Evolutionary conservation across 2,113 vertebrate species (phyloP).

Genomic region (Pteropus alecto): DNA sequence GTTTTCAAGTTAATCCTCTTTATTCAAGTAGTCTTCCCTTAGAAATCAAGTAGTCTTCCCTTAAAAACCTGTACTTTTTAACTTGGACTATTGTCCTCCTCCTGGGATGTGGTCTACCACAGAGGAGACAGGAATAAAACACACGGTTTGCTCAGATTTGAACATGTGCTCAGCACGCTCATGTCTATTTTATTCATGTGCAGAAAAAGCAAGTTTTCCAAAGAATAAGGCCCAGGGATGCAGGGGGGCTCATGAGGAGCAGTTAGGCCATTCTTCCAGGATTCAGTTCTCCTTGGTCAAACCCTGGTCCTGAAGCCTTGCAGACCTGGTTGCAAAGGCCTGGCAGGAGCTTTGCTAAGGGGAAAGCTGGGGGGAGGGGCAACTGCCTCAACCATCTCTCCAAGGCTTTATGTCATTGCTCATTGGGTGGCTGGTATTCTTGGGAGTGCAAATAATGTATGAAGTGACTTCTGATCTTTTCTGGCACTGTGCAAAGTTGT

Average conservation of each 20-base stretch:
- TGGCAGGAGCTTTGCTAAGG: neutral
- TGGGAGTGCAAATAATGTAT: constrained; percentile 44
- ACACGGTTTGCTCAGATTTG: neutral
- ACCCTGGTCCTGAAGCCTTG: neutral
- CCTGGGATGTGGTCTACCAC: neutral
- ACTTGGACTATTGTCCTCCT: neutral
- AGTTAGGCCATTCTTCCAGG: neutral
- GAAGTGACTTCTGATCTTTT: constrained; percentile 65
- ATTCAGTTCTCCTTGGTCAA: neutral
- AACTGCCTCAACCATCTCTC: neutral
- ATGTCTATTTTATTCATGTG: neutral
- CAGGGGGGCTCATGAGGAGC: neutral
- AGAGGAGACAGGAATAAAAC: neutral
- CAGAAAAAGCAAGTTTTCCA: neutral
- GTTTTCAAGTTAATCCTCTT: neutral
- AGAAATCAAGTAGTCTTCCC: neutral
- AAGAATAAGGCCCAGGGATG: neutral
- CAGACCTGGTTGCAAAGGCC: neutral
- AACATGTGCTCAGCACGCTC: neutral
- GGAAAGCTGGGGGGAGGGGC: neutral
- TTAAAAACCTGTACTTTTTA: neutral
- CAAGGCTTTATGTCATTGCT: neutral
- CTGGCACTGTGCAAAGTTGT: constrained; percentile 44
- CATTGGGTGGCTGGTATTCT: neutral
- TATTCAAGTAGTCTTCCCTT: neutral